These are phyloP conservation scores for Hydrozoanthus tunicans DNA, from an alignment of 64 coral and sea anemone species.

Conservation along the genomic window DNA sequence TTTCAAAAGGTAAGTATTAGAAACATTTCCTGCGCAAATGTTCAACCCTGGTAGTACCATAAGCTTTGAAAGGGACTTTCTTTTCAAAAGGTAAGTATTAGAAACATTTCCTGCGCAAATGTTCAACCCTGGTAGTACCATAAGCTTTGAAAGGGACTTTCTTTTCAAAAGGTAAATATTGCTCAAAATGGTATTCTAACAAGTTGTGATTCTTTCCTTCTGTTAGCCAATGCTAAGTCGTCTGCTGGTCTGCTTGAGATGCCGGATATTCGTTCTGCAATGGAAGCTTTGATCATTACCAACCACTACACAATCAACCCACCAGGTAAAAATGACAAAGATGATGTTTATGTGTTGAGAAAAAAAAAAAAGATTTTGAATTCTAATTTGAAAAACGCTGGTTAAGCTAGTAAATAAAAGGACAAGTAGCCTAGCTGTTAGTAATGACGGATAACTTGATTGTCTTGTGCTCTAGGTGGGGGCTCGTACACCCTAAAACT, in stretches of 20 bases:
- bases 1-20: constrained; percentile 83
- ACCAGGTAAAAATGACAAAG: constrained; percentile 70
- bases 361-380: no score
- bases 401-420: no score
- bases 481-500: constrained; percentile 97
- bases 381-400: no score
- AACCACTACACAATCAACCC: constrained; percentile 98
- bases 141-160: constrained; percentile 83
- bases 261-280: constrained; percentile 91
- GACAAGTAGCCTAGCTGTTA: no score
- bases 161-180: constrained; percentile 89
- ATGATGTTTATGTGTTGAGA: background rate
- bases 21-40: no score
- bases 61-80: constrained; percentile 86
- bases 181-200: no score
- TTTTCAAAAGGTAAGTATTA: constrained; percentile 89
- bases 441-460: background rate
- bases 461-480: constrained; percentile 63
- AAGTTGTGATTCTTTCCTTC: background rate
- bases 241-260: constrained; percentile 96
- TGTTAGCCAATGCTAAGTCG: constrained; percentile 92
- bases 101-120: no score
- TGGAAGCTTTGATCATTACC: constrained; percentile 92
- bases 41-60: no score
- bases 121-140: no score